Evolutionary conservation across 1,140 invertebrate genomes (phyloP), one percentile per base, ranked within the genome.

Genomic region (Nasonia vitripennis): DNA sequence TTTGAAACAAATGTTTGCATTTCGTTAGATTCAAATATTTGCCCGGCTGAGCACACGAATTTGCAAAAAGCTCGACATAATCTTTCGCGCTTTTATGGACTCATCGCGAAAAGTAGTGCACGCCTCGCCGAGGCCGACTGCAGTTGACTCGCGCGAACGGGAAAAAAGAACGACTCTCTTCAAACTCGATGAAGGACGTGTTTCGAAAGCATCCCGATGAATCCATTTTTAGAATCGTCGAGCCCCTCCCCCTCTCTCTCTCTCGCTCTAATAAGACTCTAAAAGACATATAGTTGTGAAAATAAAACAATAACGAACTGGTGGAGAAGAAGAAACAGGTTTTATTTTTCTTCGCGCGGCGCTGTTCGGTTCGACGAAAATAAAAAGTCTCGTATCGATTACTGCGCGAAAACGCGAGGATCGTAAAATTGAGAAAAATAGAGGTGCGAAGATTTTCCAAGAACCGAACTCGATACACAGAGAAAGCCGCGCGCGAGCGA

Each of bases 111-210:
- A 62, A 62, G 17, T 71, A 71, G 78, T 71, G 51, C 12, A 62
- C 45, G 23, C 70, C 37, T 75, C 48, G 51, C 12, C 45, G 23
- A 81, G 70, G 81, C 81, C 62, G 78, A 75, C 67, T 85, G 14
- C 11, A 2, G 6, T n/a, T 20, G 80, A 68, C 27, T 31, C 31
- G 31, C 23, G 68, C 51, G 71, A 81, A 81, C 70, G 81, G 48
- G 27, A 73, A 23, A 71, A 71, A n/a, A 70, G 37, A 37, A 37
- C 62, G 68, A 86, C 78, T 73, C 73, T 86, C 81, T 86, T 81
- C 48, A 81, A 81, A 86, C 84, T 78, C 68, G 70, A 80, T 37
- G 79, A 81, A 86, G 48, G 84, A 81, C 73, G 78, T 78, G 77
- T 86, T 86, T 81, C 70, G 68, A 85, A 77, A 85, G 73, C 73